Evolutionary conservation across 2,888 invertebrate genomes (phyloP).

Genomic region (Agriopis aurantiaria): DNA sequence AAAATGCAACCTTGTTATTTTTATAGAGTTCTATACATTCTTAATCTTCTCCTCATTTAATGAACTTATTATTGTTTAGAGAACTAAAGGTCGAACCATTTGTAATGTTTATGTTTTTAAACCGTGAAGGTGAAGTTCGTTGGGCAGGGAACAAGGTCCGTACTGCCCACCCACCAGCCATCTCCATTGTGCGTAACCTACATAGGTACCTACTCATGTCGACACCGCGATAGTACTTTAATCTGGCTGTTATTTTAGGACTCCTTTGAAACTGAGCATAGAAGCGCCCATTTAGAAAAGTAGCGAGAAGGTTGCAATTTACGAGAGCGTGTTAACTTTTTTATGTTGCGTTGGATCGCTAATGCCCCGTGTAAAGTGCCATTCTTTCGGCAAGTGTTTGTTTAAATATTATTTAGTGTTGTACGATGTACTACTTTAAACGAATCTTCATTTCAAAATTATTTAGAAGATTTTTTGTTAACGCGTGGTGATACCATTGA

Average conservation of each 20-base stretch:
- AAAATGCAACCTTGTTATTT: slow-evolving; percentile 56
- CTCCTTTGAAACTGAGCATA: slow-evolving; percentile 46
- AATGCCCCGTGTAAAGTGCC: not conserved
- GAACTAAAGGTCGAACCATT: slow-evolving; percentile 62
- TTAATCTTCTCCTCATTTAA: slow-evolving; percentile 67
- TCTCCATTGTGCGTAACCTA: slow-evolving; percentile 57
- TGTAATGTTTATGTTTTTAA: slow-evolving; percentile 58
- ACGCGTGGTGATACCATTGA: not conserved
- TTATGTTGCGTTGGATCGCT: slow-evolving; percentile 12
- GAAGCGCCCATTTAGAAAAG: slow-evolving; percentile 31
- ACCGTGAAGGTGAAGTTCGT: slow-evolving; percentile 70
- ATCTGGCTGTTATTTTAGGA: slow-evolving; percentile 47
- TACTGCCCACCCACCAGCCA: slow-evolving; percentile 28
- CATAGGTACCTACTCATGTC: slow-evolving; percentile 46
- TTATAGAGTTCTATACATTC: slow-evolving; percentile 57
- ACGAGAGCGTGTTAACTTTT: slow-evolving; percentile 22
- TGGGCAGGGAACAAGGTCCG: slow-evolving; percentile 59
- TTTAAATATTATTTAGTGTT: slow-evolving; percentile 10
- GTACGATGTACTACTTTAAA: not conserved
- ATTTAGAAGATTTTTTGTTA: not conserved
- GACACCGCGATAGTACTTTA: slow-evolving; percentile 17
- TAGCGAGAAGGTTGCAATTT: slow-evolving; percentile 56
- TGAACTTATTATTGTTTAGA: slow-evolving; percentile 64
- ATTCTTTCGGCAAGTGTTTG: slow-evolving; percentile 4
- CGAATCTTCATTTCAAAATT: not conserved